These are phyloP conservation scores for Andricus grossulariae DNA, from an alignment of 1,140 invertebrate genomes.

Conservation along the genomic window DNA sequence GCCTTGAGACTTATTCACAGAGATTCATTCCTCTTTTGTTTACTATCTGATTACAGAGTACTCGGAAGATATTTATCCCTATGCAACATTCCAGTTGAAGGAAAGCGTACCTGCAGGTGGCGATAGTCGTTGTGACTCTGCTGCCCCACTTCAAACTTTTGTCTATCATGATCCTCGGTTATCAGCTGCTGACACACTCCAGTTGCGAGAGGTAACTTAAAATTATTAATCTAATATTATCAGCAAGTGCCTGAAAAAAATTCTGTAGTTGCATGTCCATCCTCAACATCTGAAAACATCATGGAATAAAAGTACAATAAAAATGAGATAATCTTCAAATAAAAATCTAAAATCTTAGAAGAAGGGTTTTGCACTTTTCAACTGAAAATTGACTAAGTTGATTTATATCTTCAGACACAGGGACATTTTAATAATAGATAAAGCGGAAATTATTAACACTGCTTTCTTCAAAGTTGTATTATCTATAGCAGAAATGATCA, in stretches of 20 bases:
- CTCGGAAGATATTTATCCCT: slow-evolving; percentile 93
- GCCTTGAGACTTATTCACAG: too few species aligned
- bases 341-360: background rate
- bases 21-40: background rate
- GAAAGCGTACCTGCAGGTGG: slow-evolving; percentile 88
- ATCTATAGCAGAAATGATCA: too few species aligned
- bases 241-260: slow-evolving; percentile 3
- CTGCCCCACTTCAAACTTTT: slow-evolving; percentile 91
- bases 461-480: too few species aligned
- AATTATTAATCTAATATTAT: background rate
- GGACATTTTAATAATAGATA: too few species aligned
- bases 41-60: slow-evolving; percentile 80
- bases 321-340: background rate
- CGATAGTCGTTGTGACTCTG: slow-evolving; percentile 92
- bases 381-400: too few species aligned
- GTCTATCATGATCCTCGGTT: slow-evolving; percentile 88
- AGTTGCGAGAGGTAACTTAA: slow-evolving; percentile 76
- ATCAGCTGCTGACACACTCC: slow-evolving; percentile 77
- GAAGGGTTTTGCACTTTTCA: too few species aligned
- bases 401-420: too few species aligned
- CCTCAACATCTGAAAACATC: background rate
- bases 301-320: background rate
- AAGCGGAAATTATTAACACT: too few species aligned
- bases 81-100: slow-evolving; percentile 90
- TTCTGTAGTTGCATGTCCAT: slow-evolving; percentile 36